These are phyloP conservation scores for Tuta absoluta DNA, from an alignment of 2,888 invertebrate genomes.

Conservation along the genomic window DNA sequence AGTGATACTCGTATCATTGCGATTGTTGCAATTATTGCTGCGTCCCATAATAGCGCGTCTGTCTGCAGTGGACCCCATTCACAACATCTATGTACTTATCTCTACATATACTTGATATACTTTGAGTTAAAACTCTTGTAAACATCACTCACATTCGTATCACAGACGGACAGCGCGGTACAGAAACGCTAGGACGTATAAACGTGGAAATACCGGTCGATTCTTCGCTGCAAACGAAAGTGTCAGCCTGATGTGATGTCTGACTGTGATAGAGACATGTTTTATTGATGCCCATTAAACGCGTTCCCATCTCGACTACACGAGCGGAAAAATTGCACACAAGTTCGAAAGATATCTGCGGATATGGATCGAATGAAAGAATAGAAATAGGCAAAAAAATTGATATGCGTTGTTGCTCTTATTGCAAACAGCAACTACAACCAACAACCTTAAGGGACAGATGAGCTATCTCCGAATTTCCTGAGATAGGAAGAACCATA, in stretches of 20 bases:
- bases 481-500: too few species aligned
- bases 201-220: conserved; percentile 50
- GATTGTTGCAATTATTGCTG: conserved; percentile 39
- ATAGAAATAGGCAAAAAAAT: not conserved
- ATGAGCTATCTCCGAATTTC: too few species aligned
- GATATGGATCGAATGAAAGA: not conserved
- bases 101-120: not conserved
- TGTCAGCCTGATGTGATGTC: conserved; percentile 41
- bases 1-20: conserved; percentile 8
- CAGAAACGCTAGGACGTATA: conserved; percentile 35
- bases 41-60: conserved; percentile 37
- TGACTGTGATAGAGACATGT: conserved; percentile 53
- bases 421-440: too few species aligned
- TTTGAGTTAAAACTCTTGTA: too few species aligned
- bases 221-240: conserved; percentile 46
- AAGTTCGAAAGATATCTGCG: not conserved
- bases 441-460: too few species aligned
- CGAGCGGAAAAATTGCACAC: conserved; percentile 9
- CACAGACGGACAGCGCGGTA: not conserved
- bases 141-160: not conserved
- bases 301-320: not conserved
- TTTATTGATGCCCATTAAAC: conserved; percentile 45
- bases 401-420: too few species aligned
- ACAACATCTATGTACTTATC: conserved; percentile 35
- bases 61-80: too few species aligned